Evolutionary conservation across 2,888 invertebrate species (phyloP), one percentile per base, ranked within the genome.

Genomic region (Epirrhoe alternata): DNA sequence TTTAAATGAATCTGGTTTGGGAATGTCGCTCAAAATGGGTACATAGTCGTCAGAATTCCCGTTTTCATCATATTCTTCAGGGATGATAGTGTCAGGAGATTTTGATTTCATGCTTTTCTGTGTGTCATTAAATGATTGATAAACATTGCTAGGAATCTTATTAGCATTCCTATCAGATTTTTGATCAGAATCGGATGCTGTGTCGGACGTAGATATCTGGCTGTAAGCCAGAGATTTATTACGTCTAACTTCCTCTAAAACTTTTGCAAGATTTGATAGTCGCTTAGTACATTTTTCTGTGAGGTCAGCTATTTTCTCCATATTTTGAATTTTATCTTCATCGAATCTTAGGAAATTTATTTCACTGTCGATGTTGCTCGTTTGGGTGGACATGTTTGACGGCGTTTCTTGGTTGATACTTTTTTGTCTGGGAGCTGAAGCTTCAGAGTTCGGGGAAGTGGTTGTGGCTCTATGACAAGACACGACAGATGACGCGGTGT

Each of bases 231-330:
- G 74, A 10, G 91, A 87, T 78, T 94, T 94, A 74, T 89, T 92
- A 78, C 82, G 88, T 68, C 94, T 85, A 1, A 94, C 93, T 85
- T 93, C 89, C 71, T 93, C 90, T 55, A 94, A 77, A 50, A 93
- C 91, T 79, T 89, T 90, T 5, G 92, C 91, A 30, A 94, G 85
- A 74, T 88, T 89, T 6, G 90, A 91, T 51, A 94, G 81, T n/a
- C 92, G 82, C 76, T 89, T 85, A 5, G 92, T 91, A 74, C 93
- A 93, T 78, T 89, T 90, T 76, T 93, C 92, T 6, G 93, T 93
- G 30, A 92, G 80, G 71, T 90, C 88, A 14, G 93, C 92, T 57
- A 93, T 92, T 83, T 92, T 92, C 74, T 92, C 92, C 88, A 92
- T 93, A 71, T 92, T 92, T 71, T 92, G 87, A 56, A 92, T 81